Conservation (phyloP, 92 coral and sea anemone genomes). For the Bergia puertoricense region DNA sequence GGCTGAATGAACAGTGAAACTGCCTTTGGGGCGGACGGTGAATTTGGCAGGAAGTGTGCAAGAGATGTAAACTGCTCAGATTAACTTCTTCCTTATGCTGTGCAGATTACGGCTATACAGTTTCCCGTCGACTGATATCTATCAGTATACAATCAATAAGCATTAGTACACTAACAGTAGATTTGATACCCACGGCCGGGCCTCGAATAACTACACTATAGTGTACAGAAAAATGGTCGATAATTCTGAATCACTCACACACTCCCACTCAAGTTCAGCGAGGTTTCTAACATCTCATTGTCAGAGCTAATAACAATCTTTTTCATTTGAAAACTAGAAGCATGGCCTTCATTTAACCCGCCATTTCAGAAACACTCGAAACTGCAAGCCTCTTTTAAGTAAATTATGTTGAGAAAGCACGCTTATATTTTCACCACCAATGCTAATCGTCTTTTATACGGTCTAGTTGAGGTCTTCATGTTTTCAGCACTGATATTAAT, state of each 20-base stretch:
- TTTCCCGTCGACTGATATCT: not conserved
- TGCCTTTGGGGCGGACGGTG: slow-evolving; percentile 1
- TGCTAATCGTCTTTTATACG: not conserved
- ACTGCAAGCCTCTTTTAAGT: not conserved
- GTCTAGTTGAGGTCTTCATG: not conserved
- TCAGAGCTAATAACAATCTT: slow-evolving; percentile 6
- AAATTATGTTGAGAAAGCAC: slow-evolving; percentile 6
- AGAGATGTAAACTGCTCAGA: not conserved
- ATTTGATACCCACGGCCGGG: not conserved
- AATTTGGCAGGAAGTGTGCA: slow-evolving; percentile 40
- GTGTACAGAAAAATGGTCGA: not conserved
- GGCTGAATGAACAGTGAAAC: not conserved
- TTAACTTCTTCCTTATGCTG: slow-evolving; percentile 14
- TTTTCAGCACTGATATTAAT: slow-evolving; percentile 15
- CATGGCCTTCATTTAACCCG: not conserved
- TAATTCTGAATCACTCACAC: not conserved
- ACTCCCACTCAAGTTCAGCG: not conserved
- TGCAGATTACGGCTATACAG: not conserved
- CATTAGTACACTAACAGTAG: slow-evolving; percentile 2
- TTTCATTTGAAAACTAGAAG: not conserved
- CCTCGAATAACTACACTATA: not conserved
- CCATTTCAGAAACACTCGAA: slow-evolving; percentile 17
- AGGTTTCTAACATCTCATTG: not conserved
- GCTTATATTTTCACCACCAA: slow-evolving; percentile 4
- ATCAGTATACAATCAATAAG: slow-evolving; percentile 1